phyloP scores from a whole-genome alignment of 2,888 invertebrate species.

The Microplitis deprimator region DNA sequence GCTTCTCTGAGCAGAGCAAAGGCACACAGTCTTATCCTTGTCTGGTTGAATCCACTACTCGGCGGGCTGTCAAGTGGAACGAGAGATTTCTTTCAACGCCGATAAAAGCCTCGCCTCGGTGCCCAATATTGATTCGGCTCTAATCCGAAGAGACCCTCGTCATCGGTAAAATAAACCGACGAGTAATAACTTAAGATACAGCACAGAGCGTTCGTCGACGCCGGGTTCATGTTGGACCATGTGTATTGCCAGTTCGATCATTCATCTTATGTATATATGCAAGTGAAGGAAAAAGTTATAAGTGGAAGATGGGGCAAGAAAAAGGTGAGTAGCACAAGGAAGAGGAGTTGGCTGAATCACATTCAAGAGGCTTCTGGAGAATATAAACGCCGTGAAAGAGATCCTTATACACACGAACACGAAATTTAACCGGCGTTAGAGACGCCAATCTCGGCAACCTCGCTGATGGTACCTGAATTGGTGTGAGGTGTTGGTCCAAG shows the following conservation, averaged over 20 bases:
- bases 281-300: constrained; percentile 19
- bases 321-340: too few species aligned
- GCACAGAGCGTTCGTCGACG: neutral
- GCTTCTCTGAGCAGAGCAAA: neutral
- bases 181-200: constrained; percentile 61
- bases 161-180: constrained; percentile 67
- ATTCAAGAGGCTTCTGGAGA: too few species aligned
- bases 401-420: neutral
- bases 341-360: too few species aligned
- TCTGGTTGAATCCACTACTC: constrained; percentile 42
- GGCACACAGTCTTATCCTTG: constrained; percentile 41
- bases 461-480: neutral
- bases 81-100: constrained; percentile 65
- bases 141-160: constrained; percentile 66
- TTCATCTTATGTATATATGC: neutral
- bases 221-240: constrained; percentile 4
- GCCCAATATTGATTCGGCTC: constrained; percentile 71
- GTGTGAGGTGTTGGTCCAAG: neutral
- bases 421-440: neutral
- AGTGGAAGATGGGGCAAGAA: too few species aligned
- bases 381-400: too few species aligned
- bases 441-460: too few species aligned
- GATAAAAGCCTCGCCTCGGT: constrained; percentile 68
- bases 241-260: constrained; percentile 51
- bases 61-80: constrained; percentile 42